Conservation (phyloP, 2,797 vertebrate genomes). For the Typhlichthys subterraneus region DNA sequence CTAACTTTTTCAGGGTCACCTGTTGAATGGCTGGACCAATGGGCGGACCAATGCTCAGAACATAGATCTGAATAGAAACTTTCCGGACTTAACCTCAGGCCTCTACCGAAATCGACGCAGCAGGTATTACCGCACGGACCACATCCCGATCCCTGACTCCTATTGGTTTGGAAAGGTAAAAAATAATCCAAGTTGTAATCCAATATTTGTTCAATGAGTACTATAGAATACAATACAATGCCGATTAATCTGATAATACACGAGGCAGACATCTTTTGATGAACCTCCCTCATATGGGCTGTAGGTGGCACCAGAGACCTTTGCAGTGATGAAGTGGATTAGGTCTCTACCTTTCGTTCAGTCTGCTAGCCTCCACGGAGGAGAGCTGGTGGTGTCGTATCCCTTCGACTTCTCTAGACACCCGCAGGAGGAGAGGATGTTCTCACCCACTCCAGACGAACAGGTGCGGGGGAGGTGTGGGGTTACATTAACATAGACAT, state of each 20-base stretch:
- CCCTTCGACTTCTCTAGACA: conserved; percentile 94
- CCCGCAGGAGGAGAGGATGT: conserved; percentile 87
- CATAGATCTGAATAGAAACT: conserved; percentile 95
- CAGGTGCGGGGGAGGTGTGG: conserved; percentile 76
- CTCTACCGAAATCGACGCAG: conserved; percentile 85
- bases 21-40: conserved; percentile 90
- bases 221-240: background rate
- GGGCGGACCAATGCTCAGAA: conserved; percentile 91
- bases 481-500: background rate
- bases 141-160: conserved; percentile 89
- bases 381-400: conserved; percentile 94
- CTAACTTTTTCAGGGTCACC: conserved; percentile 81
- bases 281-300: conserved; percentile 22
- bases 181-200: background rate
- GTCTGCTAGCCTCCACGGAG: conserved; percentile 94
- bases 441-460: conserved; percentile 93
- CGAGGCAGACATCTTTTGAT: background rate
- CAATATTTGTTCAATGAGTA: background rate
- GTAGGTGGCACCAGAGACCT: conserved; percentile 95
- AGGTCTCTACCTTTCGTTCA: conserved; percentile 88
- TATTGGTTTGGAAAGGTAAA: conserved; percentile 96
- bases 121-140: conserved; percentile 82
- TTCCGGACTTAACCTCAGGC: conserved; percentile 91
- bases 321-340: conserved; percentile 96
- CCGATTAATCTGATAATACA: background rate